Percentiles rank a stretch among this genome's conserved stretches.
Evolutionary conservation across 2,113 vertebrate species (phyloP).

Genomic region (Poeciliopsis turrubarensis): DNA sequence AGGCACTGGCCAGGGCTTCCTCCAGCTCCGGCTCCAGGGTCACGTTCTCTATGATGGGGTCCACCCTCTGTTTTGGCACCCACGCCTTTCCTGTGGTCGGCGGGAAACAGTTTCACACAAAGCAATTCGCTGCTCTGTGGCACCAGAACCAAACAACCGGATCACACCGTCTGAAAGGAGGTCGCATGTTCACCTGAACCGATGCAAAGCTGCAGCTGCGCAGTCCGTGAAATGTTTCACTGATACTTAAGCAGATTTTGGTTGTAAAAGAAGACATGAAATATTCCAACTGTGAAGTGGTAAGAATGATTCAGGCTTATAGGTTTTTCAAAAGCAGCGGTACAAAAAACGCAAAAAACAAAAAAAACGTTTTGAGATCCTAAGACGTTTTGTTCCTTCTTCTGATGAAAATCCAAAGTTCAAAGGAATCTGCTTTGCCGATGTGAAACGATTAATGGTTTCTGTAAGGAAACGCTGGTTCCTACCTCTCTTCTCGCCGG

Average conservation of each 20-base stretch:
- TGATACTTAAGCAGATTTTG: neutral
- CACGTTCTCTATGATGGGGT: conserved; percentile 92
- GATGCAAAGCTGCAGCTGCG: neutral
- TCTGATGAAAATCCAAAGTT: too few species aligned
- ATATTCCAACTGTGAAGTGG: neutral
- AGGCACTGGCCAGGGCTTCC: conserved; percentile 92
- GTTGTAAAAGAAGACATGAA: neutral
- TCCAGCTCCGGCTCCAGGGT: conserved; percentile 96
- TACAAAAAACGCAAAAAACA: too few species aligned
- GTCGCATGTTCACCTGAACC: too few species aligned
- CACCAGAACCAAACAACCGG: too few species aligned
- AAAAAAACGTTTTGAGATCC: too few species aligned
- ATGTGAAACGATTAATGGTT: neutral
- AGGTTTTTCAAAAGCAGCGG: too few species aligned
- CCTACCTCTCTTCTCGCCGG: conserved; percentile 94
- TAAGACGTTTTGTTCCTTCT: too few species aligned
- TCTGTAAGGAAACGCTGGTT: neutral
- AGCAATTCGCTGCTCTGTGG: neutral
- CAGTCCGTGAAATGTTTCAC: neutral
- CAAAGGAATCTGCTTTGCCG: too few species aligned
- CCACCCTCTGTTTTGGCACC: conserved; percentile 90
- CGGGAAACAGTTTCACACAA: neutral
- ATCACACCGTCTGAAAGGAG: too few species aligned
- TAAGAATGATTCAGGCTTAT: neutral
- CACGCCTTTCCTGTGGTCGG: conserved; percentile 88